Evolutionary conservation across 2,888 invertebrate genomes (phyloP).

Genomic region (Incurvaria masculella): DNA sequence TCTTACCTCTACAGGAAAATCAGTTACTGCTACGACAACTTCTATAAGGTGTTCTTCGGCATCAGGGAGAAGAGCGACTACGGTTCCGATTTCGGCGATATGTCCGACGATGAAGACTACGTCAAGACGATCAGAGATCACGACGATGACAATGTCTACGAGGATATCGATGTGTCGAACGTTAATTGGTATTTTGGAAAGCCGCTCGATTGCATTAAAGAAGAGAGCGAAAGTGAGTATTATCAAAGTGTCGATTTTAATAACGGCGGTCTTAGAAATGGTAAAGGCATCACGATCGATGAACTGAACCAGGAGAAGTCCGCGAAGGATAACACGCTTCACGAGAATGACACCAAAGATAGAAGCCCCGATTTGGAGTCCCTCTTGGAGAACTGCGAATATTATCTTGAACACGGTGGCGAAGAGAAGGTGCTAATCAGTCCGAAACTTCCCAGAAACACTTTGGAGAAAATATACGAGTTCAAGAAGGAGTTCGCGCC

Average conservation of each 20-base stretch:
- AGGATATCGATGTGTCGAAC: conserved; percentile 14
- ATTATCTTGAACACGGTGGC: conserved; percentile 14
- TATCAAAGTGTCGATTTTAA: conserved; percentile 46
- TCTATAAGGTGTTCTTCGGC: conserved; percentile 46
- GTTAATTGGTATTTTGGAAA: conserved; percentile 37
- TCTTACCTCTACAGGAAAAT: conserved; percentile 44
- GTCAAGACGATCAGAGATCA: conserved; percentile 13
- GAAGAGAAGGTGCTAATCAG: not conserved
- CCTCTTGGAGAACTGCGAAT: conserved; percentile 31
- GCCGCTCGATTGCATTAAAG: conserved; percentile 40
- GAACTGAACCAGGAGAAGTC: conserved; percentile 20
- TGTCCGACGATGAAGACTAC: conserved; percentile 9
- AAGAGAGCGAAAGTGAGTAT: conserved; percentile 49
- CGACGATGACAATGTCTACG: conserved; percentile 19
- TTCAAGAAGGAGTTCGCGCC: conserved; percentile 43
- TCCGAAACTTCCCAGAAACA: conserved; percentile 8
- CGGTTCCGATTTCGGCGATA: conserved; percentile 27
- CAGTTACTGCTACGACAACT: conserved; percentile 49
- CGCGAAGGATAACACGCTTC: conserved; percentile 16
- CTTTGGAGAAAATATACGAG: conserved; percentile 39
- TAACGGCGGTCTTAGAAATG: conserved; percentile 26
- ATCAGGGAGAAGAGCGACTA: conserved; percentile 26
- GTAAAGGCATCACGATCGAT: conserved; percentile 17
- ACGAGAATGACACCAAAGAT: conserved; percentile 12
- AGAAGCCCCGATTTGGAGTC: conserved; percentile 20